Conservation (phyloP, 2,113 vertebrate species). For the Cavia porcellus region DNA sequence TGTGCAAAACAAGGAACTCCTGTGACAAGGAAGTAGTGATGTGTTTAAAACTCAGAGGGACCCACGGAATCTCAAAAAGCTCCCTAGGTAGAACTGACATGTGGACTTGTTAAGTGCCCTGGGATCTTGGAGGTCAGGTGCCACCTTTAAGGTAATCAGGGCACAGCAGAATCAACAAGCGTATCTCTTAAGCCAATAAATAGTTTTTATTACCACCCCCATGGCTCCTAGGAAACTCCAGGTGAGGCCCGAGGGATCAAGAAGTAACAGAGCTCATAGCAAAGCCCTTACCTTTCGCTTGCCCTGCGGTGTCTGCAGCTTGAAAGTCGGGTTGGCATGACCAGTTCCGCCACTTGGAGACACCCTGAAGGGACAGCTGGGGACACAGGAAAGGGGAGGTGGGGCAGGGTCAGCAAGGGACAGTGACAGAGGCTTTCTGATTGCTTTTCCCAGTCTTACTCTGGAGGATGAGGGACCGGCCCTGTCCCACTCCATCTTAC, state of each 20-base stretch:
- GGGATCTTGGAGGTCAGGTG: not conserved
- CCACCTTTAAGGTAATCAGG: not conserved
- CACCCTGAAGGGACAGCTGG: constrained; percentile 83
- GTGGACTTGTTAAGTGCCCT: not conserved
- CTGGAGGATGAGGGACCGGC: not conserved
- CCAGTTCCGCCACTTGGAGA: constrained; percentile 84
- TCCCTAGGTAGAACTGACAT: not conserved
- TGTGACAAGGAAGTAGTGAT: not conserved
- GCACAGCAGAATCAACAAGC: not conserved
- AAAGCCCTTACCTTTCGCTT: constrained; percentile 89
- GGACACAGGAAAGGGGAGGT: not conserved
- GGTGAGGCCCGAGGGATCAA: no score
- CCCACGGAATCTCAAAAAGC: not conserved
- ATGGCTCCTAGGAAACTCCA: not conserved
- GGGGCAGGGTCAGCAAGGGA: not conserved
- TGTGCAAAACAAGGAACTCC: not conserved
- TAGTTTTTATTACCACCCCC: not conserved
- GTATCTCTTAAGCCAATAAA: not conserved
- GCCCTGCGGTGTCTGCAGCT: constrained; percentile 90
- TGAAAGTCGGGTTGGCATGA: constrained; percentile 94
- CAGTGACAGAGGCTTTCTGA: not conserved
- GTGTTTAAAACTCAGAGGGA: not conserved
- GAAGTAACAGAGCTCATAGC: not conserved
- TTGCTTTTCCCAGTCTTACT: not conserved
- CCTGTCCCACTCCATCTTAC: not conserved